Evolutionary conservation across 2,888 invertebrate species (phyloP).

Genomic region (Netelia virgata): DNA sequence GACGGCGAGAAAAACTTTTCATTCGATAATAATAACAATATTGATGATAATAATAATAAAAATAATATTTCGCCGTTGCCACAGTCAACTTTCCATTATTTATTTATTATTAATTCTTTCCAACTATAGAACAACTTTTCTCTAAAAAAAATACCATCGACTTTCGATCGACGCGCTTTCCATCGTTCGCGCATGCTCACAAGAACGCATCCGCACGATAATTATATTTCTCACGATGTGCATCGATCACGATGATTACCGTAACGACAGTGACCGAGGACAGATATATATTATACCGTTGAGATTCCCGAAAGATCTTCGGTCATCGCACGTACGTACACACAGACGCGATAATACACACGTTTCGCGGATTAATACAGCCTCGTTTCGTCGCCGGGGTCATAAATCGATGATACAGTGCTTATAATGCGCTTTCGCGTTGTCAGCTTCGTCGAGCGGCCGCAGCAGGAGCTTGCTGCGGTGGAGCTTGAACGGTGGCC

Average conservation of each 20-base stretch:
- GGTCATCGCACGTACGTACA: background rate
- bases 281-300: conserved; percentile 2
- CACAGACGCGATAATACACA: conserved; percentile 25
- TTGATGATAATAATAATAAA: no score
- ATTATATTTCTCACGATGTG: conserved; percentile 18
- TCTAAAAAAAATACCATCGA: no score
- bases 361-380: conserved; percentile 43
- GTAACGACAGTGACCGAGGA: conserved; percentile 28
- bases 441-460: conserved; percentile 18
- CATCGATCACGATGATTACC: conserved; percentile 42
- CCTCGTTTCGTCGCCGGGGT: conserved; percentile 30
- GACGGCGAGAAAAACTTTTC: no score
- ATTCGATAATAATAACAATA: no score
- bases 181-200: background rate
- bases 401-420: conserved; percentile 45
- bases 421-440: conserved; percentile 48
- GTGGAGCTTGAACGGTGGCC: no score
- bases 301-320: conserved; percentile 9
- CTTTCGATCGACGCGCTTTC: no score
- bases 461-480: conserved; percentile 14
- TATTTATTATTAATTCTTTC: no score
- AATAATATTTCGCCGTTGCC: no score
- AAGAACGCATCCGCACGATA: background rate
- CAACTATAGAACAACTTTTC: no score
- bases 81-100: no score